Conservation (phyloP, 2,113 vertebrate species). For the Oplegnathus fasciatus region DNA sequence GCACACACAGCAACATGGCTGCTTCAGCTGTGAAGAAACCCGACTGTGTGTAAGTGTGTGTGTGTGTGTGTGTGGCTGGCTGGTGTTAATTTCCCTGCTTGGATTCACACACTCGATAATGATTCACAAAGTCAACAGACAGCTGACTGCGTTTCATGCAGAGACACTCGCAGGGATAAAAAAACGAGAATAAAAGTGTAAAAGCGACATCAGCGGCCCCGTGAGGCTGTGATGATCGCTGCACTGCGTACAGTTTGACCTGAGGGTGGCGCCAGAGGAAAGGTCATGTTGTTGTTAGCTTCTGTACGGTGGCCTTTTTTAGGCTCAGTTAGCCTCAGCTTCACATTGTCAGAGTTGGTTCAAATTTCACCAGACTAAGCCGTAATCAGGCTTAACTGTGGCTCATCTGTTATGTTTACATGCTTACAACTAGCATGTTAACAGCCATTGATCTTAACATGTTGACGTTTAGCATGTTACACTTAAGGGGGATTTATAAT, state of each 20-base stretch:
- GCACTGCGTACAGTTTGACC: too few relatives aligned
- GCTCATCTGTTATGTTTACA: too few relatives aligned
- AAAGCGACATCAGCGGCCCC: neutral
- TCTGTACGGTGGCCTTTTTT: too few relatives aligned
- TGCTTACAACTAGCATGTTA: too few relatives aligned
- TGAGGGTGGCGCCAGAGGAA: neutral
- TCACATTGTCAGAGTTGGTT: too few relatives aligned
- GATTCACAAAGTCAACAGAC: conserved; percentile 32
- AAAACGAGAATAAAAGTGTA: neutral
- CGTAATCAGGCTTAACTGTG: too few relatives aligned
- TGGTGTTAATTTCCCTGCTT: conserved; percentile 31
- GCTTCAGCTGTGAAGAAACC: neutral
- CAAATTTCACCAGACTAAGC: too few relatives aligned
- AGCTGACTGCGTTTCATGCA: conserved; percentile 24
- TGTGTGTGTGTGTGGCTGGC: conserved; percentile 6
- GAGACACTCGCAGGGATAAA: neutral
- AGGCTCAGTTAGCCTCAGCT: too few relatives aligned
- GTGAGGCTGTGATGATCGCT: neutral
- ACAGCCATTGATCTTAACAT: too few relatives aligned
- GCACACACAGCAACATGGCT: neutral
- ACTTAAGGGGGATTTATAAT: too few relatives aligned
- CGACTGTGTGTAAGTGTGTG: neutral
- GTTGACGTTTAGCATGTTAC: too few relatives aligned
- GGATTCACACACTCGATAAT: conserved; percentile 39
- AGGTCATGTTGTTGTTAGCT: too few relatives aligned